phyloP scores from a whole-genome alignment of 2,113 vertebrate genomes.

The Corythornis cristatus region DNA sequence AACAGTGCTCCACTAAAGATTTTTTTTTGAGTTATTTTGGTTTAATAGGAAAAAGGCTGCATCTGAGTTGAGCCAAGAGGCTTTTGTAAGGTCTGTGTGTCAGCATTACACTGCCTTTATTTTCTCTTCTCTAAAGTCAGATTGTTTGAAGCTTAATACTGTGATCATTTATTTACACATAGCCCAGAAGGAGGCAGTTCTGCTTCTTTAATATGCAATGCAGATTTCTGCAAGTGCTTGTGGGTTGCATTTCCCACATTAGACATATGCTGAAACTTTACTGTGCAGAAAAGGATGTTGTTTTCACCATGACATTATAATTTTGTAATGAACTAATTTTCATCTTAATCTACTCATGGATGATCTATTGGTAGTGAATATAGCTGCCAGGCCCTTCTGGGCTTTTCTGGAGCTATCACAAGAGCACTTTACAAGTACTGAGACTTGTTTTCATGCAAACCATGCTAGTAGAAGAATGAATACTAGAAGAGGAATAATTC shows the following conservation, averaged over 20 bases:
- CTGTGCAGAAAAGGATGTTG: neutral
- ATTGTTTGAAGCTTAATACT: constrained; percentile 64
- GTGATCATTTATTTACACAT: constrained; percentile 72
- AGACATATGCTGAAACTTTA: neutral
- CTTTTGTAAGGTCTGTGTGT: constrained; percentile 37
- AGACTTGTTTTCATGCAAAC: neutral
- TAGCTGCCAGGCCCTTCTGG: neutral
- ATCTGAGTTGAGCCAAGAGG: constrained; percentile 24
- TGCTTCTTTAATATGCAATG: constrained; percentile 48
- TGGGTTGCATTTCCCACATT: neutral
- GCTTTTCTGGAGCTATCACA: neutral
- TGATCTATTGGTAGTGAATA: neutral
- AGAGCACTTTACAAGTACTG: neutral
- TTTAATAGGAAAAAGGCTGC: constrained; percentile 32
- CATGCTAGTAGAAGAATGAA: neutral
- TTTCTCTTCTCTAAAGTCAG: constrained; percentile 11
- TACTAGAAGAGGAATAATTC: neutral
- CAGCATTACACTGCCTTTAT: neutral
- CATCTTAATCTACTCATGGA: neutral
- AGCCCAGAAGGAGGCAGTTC: constrained; percentile 42
- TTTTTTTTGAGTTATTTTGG: constrained; percentile 49
- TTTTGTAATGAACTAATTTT: constrained; percentile 25
- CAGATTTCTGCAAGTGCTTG: neutral
- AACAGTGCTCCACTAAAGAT: neutral
- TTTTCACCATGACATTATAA: neutral